Base-by-base conservation (phyloP, 2,888 invertebrate genomes). In the Pyrgus malvae region DNA sequence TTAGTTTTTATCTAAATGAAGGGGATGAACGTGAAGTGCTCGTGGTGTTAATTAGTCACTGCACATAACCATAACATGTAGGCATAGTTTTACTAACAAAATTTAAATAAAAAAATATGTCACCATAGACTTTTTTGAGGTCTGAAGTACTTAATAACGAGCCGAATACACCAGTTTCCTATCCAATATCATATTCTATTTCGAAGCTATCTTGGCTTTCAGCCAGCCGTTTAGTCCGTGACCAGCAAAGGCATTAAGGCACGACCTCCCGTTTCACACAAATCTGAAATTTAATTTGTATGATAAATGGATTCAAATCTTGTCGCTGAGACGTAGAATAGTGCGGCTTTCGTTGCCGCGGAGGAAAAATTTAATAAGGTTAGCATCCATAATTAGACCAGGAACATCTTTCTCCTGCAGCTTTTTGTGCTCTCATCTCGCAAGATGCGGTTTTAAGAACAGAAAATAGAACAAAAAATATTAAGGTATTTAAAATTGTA, bases 211-310 rank as follows among this genome's bases (percentile, higher is more conserved):
- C 7, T 51, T 51, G 51, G 51, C 51, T 14, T 9, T 27, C 37
- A 37, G 51, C 51, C 51, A 51, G 37, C 11, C 11, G 37, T 51
- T 44, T 37, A 44, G 25, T 51, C 35, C 51, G 44, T 38, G 44
- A 35, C 37, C 35, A 51, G 27, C 27, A 27, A 27, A 44, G 44
- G 29, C 25, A 37, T 44, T 37, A 29, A 12, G 37, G 29, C 44
- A 51, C 21, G 27, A 45, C 19, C 44, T 45, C 27, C 21, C 44
- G 37, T 19, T 44, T 42, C 51, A 44, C 51, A 53, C 46, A 56
- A 54, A 56, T 48, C 56, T 59, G 49, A 46, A 50, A 56, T 56
- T 59, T 59, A 59, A 56, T 59, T 59, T 59, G 41, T 54, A 50
- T 59, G 56, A 56, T 46, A 54, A 59, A 59, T 56, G 59, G 54